Percentiles rank a stretch among this genome's conserved stretches.
Conservation (phyloP, 1,140 invertebrate genomes). For the Teleogryllus occipitalis region DNA sequence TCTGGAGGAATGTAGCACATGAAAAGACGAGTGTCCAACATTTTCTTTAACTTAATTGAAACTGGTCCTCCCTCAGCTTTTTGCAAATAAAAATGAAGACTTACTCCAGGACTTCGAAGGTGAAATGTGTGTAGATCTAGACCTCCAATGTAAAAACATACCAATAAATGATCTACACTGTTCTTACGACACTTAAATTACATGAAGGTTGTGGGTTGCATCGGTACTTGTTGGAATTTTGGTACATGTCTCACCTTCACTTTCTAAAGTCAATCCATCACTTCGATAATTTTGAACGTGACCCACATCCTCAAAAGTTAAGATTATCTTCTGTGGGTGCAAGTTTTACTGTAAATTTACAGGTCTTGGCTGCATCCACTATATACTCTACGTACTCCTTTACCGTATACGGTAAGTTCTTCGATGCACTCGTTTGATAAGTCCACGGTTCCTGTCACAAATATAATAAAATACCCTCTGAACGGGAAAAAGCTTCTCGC, state of each 20-base stretch:
- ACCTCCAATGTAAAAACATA: background rate
- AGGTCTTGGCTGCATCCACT: slow-evolving; percentile 10
- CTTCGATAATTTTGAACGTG: slow-evolving; percentile 14
- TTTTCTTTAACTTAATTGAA: background rate
- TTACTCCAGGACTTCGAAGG: background rate
- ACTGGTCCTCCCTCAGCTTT: background rate
- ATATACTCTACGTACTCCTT: slow-evolving; percentile 17
- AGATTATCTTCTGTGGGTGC: background rate
- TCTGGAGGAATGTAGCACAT: too few relatives aligned
- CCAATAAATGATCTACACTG: background rate
- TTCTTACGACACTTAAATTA: slow-evolving; percentile 1
- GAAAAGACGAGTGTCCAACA: background rate
- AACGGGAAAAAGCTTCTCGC: slow-evolving; percentile 26
- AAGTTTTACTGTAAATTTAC: slow-evolving; percentile 16
- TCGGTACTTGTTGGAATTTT: background rate
- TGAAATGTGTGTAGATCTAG: background rate
- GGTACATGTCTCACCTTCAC: background rate
- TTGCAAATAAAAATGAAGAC: background rate
- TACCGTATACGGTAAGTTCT: slow-evolving; percentile 8
- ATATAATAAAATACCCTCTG: slow-evolving; percentile 28
- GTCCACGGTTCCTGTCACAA: slow-evolving; percentile 29
- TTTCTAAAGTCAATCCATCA: slow-evolving; percentile 18
- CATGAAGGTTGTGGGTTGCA: background rate
- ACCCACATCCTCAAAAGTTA: slow-evolving; percentile 16
- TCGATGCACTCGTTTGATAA: slow-evolving; percentile 25